Evolutionary conservation across 2,888 invertebrate genomes (phyloP), one percentile per base, ranked within the genome.

Genomic region (Meganola albula): DNA sequence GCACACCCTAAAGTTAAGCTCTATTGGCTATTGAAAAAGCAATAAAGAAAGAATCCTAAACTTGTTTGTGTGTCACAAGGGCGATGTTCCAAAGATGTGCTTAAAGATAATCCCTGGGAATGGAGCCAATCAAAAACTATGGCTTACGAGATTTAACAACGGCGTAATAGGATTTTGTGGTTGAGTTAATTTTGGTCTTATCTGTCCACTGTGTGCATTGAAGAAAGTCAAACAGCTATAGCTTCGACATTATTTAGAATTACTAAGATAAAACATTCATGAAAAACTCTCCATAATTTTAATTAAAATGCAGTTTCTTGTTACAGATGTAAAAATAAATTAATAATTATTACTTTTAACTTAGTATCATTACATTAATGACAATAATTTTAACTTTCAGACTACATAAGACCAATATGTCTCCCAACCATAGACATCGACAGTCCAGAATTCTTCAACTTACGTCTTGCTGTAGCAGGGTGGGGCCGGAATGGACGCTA

Each of bases 331-430:
- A n/a, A n/a, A n/a, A n/a, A n/a, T n/a, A n/a, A n/a, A n/a, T n/a
- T n/a, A n/a, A n/a, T n/a, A n/a, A n/a, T n/a, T n/a, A n/a, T n/a
- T n/a, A n/a, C n/a, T n/a, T n/a, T n/a, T n/a, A n/a, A n/a, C n/a
- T n/a, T n/a, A n/a, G n/a, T n/a, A n/a, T n/a, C n/a, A n/a, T n/a
- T n/a, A n/a, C n/a, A n/a, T n/a, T n/a, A n/a, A n/a, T n/a, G n/a
- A n/a, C n/a, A n/a, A n/a, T n/a, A n/a, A 21, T 8, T 10, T 23
- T 18, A 9, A 14, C 14, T 73, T 71, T 20, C 69, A 85, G 84
- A 71, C 23, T 78, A 63, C 51, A 76, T 82, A 34, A 65, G 84
- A 11, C 79, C 84, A 6, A 77, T 85, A 46, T 85, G 84, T 53
- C 54, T 85, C 9, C 74, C 84, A 10, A 55, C 74, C 1, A 58